Conservation (phyloP, 2,113 vertebrate species). For the Panthera leo region DNA sequence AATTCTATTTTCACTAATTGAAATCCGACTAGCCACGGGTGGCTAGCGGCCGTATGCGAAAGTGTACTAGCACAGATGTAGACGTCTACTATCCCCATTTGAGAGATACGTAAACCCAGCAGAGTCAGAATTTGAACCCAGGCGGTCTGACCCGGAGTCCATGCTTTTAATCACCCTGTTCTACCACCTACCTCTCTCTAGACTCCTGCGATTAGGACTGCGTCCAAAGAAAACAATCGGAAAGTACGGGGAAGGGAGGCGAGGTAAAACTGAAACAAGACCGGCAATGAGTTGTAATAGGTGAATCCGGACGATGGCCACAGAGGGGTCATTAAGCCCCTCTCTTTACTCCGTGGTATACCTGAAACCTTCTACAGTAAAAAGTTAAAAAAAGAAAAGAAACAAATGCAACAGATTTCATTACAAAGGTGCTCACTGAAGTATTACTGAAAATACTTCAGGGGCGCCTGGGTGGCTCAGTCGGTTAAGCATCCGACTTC, state of each 20-base stretch:
- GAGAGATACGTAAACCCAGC: not conserved
- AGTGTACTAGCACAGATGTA: not conserved
- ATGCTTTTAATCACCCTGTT: not conserved
- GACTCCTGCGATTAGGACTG: not conserved
- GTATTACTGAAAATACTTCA: slow-evolving; percentile 12
- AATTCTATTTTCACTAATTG: not conserved
- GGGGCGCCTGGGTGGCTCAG: too few species aligned
- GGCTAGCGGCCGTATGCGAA: not conserved
- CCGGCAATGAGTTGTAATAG: not conserved
- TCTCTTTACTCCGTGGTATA: not conserved
- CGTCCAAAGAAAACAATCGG: not conserved
- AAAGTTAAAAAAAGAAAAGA: not conserved
- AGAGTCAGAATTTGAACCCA: not conserved
- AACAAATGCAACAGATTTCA: not conserved
- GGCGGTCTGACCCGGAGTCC: not conserved
- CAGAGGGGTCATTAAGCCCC: not conserved
- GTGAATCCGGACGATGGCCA: not conserved
- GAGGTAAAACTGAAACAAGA: not conserved
- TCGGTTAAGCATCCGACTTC: too few species aligned
- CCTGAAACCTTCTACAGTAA: not conserved
- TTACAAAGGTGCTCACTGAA: not conserved
- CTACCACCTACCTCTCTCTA: not conserved
- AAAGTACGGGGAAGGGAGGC: not conserved
- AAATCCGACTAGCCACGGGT: not conserved
- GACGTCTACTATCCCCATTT: not conserved